These are phyloP conservation scores for Cynaeus angustus DNA, from an alignment of 2,888 invertebrate species.

Conservation along the genomic window DNA sequence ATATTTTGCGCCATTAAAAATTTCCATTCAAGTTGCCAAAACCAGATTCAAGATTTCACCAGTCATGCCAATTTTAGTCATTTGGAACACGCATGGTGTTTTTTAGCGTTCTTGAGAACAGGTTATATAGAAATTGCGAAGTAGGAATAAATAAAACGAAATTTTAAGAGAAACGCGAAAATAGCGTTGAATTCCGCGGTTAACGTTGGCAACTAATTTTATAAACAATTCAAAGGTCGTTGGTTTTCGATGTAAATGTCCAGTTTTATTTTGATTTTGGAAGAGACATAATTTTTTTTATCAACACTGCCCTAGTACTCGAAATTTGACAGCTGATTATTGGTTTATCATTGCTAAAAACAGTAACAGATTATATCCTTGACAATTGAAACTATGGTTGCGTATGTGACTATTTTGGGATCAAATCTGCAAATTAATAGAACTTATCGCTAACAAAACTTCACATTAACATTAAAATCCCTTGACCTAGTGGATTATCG, in stretches of 20 bases:
- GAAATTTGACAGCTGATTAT: no score
- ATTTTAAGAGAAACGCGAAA: not conserved
- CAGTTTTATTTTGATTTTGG: not conserved
- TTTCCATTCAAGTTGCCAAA: conserved; percentile 29
- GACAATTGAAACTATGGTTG: no score
- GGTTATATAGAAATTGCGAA: conserved; percentile 1
- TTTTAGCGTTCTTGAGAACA: not conserved
- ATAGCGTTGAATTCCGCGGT: not conserved
- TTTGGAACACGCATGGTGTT: not conserved
- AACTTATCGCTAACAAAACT: no score
- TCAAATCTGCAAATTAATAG: no score
- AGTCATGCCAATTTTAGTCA: conserved; percentile 4
- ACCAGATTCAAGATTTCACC: conserved; percentile 1
- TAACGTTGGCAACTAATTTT: not conserved
- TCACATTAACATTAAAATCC: no score
- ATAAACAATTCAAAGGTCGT: not conserved
- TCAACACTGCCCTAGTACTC: no score
- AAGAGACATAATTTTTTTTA: not conserved
- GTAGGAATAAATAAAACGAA: not conserved
- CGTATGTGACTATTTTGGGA: no score
- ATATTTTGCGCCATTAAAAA: not conserved
- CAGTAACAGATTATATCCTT: no score
- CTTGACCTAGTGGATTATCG: no score
- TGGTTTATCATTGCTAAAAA: no score
- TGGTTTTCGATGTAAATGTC: no score